These are phyloP conservation scores for Drosophila asahinai DNA, from an alignment of 1,140 invertebrate genomes.

Conservation along the genomic window DNA sequence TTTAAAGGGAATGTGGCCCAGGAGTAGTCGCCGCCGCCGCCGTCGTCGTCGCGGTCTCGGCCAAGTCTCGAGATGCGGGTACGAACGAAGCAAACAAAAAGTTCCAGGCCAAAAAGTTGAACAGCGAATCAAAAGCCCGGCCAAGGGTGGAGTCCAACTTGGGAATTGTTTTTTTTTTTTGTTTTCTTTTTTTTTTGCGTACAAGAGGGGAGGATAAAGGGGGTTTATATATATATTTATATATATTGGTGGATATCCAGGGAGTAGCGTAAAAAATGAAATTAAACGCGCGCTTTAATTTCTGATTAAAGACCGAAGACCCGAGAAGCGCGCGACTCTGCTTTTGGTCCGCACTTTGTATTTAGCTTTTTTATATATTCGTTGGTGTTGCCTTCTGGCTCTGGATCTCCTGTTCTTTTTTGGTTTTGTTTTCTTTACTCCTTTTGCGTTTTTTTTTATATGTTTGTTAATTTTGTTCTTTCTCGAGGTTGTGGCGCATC, in stretches of 20 bases:
- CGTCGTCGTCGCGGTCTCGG: conserved; percentile 12
- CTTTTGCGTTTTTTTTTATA: conserved; percentile 19
- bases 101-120: conserved; percentile 47
- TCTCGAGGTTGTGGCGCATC: conserved; percentile 53
- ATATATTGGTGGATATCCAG: conserved; percentile 23
- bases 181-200: not conserved
- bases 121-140: conserved; percentile 60
- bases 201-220: conserved; percentile 8
- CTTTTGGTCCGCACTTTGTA: conserved; percentile 44
- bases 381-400: conserved; percentile 27
- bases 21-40: conserved; percentile 42
- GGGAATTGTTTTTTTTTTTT: conserved; percentile 26
- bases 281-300: conserved; percentile 83
- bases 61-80: conserved; percentile 22
- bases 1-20: conserved; percentile 63
- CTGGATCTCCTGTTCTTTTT: conserved; percentile 9
- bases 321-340: conserved; percentile 39
- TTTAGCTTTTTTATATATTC: conserved; percentile 31
- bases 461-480: conserved; percentile 44
- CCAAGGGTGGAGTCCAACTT: conserved; percentile 49
- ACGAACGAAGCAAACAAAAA: conserved; percentile 44
- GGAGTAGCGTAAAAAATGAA: conserved; percentile 83
- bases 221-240: conserved; percentile 3
- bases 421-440: conserved; percentile 1
- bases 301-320: conserved; percentile 34